Evolutionary conservation across 2,113 vertebrate species (phyloP), one percentile per base, ranked within the genome.

Genomic region (Mugil cephalus): DNA sequence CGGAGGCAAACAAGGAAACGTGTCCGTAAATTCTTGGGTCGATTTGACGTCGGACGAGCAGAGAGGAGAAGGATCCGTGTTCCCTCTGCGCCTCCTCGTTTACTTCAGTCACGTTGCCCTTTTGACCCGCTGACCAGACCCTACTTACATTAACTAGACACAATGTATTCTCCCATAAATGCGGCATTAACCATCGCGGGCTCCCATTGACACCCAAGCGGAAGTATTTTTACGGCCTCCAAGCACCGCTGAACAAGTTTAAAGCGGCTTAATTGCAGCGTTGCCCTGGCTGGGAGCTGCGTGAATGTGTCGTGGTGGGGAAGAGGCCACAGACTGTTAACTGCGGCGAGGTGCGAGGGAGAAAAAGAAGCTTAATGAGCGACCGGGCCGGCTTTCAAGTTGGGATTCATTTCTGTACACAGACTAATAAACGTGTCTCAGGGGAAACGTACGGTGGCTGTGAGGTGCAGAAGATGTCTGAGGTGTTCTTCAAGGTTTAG

Each of bases 141-240:
- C 24, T 34, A 43, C 74, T 73, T 73, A 53, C 82, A 82, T 73
- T 82, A 79, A 80, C 83, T 72, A 53, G 43, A 85, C 82, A 87
- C 84, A 82, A 66, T 83, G 86, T 84, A 50, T 77, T 72, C 76
- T 74, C 60, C 79, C 70, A 43, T 87, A 79, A 89, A 80, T 70
- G 76, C 71, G 17, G 77, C 50, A 56, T 73, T 76, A 84, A 86
- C 74, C 80, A 47, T 77, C 79, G 17, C 69, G 59, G 80, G 55
- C 67, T 82, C 75, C 85, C 84, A 82, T 75, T 85, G 84, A 87
- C 80, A 74, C 70, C 68, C 70, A 63, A 84, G 73, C 78, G 79
- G 85, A 89, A 87, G 86, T 80, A 80, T 92, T 89, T 92, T 92
- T 88, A 92, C 54, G 55, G 75, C 81, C 74, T 83, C 83, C 82